phyloP scores from a whole-genome alignment of 1,140 invertebrate genomes.

The Magallana gigas region DNA sequence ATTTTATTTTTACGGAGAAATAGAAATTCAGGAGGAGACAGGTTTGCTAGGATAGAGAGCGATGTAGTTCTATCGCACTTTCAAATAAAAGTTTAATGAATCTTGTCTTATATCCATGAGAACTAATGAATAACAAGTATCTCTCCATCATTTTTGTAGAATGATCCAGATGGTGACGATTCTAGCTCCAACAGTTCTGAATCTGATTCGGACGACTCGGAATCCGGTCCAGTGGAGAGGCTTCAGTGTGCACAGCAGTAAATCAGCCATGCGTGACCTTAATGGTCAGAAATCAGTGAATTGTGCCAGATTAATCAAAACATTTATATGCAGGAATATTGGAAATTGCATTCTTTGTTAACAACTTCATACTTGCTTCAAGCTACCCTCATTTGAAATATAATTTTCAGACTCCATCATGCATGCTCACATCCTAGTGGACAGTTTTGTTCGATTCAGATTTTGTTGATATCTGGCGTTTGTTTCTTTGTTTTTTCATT shows the following conservation, averaged over 20 bases:
- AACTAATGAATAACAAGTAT: too few species aligned
- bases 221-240: slow-evolving; percentile 61
- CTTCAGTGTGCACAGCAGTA: slow-evolving; percentile 71
- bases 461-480: background rate
- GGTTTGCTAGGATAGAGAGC: too few species aligned
- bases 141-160: slow-evolving; percentile 43
- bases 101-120: too few species aligned
- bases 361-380: background rate
- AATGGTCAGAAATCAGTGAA: background rate
- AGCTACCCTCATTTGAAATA: background rate
- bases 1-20: too few species aligned
- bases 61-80: too few species aligned
- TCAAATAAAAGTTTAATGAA: too few species aligned
- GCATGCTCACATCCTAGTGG: background rate
- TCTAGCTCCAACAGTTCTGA: slow-evolving; percentile 67
- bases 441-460: slow-evolving; percentile 8
- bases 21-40: too few species aligned
- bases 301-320: slow-evolving; percentile 28
- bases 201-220: slow-evolving; percentile 63
- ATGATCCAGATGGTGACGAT: slow-evolving; percentile 64
- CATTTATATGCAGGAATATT: slow-evolving; percentile 9
- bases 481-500: slow-evolving; percentile 16
- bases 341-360: background rate
- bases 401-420: background rate
- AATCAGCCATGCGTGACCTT: background rate